Conservation (phyloP, 1,140 invertebrate species). For the Teleopsis dalmanni region DNA sequence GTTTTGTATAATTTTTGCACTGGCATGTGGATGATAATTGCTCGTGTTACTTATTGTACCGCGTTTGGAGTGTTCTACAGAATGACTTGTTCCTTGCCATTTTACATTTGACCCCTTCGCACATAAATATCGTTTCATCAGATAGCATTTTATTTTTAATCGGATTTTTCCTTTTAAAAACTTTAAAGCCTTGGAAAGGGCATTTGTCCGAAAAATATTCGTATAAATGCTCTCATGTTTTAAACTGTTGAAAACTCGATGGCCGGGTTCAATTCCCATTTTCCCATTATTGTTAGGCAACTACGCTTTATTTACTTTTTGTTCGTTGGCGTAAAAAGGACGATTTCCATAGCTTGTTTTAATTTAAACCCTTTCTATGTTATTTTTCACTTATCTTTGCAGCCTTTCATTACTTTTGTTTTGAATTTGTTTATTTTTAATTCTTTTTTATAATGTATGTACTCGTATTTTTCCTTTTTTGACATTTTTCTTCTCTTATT, state of each 20-base stretch:
- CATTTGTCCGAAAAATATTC: too few relatives aligned
- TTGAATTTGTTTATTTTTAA: constrained; percentile 1
- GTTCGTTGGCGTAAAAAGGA: too few relatives aligned
- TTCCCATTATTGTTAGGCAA: too few relatives aligned
- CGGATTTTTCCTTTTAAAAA: constrained; percentile 38
- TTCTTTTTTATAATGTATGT: constrained; percentile 1
- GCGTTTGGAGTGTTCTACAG: too few relatives aligned
- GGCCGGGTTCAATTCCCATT: too few relatives aligned
- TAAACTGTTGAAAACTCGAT: too few relatives aligned
- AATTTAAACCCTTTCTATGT: neutral
- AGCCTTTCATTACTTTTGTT: constrained; percentile 8
- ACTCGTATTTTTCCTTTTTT: neutral
- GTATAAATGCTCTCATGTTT: too few relatives aligned
- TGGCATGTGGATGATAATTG: neutral
- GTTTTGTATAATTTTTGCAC: neutral
- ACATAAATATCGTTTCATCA: constrained; percentile 44
- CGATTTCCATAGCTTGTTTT: too few relatives aligned
- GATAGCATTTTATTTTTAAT: constrained; percentile 44
- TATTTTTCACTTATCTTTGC: constrained; percentile 2
- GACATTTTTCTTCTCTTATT: neutral
- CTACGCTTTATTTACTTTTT: too few relatives aligned
- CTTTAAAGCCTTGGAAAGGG: neutral
- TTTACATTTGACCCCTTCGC: constrained; percentile 38
- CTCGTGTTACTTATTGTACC: too few relatives aligned
- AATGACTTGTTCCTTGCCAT: constrained; percentile 4